These are phyloP conservation scores for Eulemur albifrons DNA, from an alignment of 2,797 vertebrate species.

Conservation along the genomic window DNA sequence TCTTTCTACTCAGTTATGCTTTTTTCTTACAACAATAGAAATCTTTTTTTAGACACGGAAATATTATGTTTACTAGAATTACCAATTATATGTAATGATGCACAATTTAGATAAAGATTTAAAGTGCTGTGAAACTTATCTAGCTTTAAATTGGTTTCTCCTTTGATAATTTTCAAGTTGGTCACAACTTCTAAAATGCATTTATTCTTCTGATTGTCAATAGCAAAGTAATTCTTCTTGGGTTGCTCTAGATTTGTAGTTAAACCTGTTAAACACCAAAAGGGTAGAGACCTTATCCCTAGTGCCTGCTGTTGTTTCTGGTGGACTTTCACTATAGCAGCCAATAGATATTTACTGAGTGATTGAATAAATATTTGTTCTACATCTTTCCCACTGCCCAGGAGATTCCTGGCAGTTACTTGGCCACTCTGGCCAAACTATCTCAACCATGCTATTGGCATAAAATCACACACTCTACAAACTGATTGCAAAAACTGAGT, in stretches of 20 bases:
- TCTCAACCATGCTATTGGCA: not conserved
- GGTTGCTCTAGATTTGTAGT: not conserved
- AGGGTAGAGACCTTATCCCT: not conserved
- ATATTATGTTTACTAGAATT: conserved; percentile 59
- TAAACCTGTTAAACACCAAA: not conserved
- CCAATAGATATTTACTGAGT: not conserved
- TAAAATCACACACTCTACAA: not conserved
- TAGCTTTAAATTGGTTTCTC: conserved; percentile 36
- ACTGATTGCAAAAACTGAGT: not conserved
- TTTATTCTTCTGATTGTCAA: not conserved
- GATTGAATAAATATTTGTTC: not conserved
- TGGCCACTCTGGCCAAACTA: not conserved
- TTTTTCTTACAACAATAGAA: conserved; percentile 43
- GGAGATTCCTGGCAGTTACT: not conserved
- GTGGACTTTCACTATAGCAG: not conserved
- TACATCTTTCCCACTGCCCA: not conserved
- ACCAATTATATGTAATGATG: conserved; percentile 66
- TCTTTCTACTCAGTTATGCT: not conserved
- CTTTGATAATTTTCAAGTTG: not conserved
- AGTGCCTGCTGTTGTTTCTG: not conserved
- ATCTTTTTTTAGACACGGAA: conserved; percentile 14
- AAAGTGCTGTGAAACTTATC: not conserved
- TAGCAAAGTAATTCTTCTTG: not conserved
- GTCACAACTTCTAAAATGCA: not conserved
- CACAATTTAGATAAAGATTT: conserved; percentile 47